A percentile compares a stretch with the other conserved stretches of the same genome.
phyloP scores from a whole-genome alignment of 2,113 vertebrate genomes.

The Microcebus murinus region DNA sequence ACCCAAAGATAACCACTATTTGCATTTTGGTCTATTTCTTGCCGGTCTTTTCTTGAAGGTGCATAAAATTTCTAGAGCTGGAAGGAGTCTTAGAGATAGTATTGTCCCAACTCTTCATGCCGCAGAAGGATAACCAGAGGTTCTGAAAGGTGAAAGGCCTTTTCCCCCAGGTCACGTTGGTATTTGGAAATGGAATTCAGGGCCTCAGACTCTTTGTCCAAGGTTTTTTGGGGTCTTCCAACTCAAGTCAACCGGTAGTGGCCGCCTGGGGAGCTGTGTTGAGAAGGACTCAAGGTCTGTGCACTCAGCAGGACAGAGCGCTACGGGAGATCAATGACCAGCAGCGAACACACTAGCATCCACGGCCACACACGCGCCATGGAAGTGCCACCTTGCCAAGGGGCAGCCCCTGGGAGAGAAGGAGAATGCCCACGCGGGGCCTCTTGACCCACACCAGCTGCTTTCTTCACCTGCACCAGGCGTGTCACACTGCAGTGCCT shows the following conservation, averaged over 20 bases:
- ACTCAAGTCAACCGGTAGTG: too few species aligned
- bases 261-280: neutral
- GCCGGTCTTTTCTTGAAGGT: neutral
- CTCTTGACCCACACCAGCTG: neutral
- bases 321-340: fast-evolving
- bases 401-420: neutral
- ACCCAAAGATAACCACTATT: neutral
- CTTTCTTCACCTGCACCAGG: neutral
- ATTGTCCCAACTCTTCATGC: neutral
- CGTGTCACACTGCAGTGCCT: neutral
- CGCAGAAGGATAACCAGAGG: neutral
- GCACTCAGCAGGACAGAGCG: neutral
- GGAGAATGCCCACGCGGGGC: too few species aligned
- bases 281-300: neutral
- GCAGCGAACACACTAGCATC: fast-evolving
- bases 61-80: neutral
- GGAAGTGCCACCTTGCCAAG: neutral
- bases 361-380: fast-evolving
- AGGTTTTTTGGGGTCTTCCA: neutral
- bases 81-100: neutral
- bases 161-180: neutral
- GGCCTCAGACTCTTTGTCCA: neutral
- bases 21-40: neutral
- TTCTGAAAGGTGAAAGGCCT: neutral
- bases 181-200: neutral